Conservation (phyloP, 2,113 vertebrate genomes). For the Cochlearius cochlearius region DNA sequence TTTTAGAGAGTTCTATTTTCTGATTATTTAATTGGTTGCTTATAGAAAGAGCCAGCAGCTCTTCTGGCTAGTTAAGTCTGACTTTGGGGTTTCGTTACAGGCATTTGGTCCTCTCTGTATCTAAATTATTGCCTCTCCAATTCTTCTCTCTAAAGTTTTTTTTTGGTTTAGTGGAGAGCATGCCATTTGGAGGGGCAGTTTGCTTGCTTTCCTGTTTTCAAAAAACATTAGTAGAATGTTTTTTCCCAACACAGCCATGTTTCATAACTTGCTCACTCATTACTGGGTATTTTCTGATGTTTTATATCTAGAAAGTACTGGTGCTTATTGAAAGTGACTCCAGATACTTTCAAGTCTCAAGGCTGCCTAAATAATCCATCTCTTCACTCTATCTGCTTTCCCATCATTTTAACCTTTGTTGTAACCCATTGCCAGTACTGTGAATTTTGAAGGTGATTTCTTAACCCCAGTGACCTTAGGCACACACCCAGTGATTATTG, state of each 20-base stretch:
- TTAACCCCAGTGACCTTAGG: background rate
- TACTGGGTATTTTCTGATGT: background rate
- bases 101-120: background rate
- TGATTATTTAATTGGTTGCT: background rate
- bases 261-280: background rate
- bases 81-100: background rate
- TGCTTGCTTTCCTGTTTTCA: background rate
- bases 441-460: background rate
- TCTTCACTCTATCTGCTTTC: background rate
- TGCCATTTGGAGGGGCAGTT: background rate
- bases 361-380: background rate
- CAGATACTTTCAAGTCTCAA: background rate
- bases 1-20: background rate
- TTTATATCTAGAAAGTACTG: background rate
- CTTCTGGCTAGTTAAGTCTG: background rate
- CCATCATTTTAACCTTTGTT: background rate
- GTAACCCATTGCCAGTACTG: background rate
- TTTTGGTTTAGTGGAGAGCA: background rate
- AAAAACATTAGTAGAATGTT: background rate
- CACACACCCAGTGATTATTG: background rate
- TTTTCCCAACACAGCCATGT: background rate
- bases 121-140: background rate
- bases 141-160: background rate
- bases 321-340: background rate
- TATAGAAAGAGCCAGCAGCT: background rate